Base-by-base conservation (phyloP, 1,140 invertebrate species). In the Drosophila asahinai region DNA sequence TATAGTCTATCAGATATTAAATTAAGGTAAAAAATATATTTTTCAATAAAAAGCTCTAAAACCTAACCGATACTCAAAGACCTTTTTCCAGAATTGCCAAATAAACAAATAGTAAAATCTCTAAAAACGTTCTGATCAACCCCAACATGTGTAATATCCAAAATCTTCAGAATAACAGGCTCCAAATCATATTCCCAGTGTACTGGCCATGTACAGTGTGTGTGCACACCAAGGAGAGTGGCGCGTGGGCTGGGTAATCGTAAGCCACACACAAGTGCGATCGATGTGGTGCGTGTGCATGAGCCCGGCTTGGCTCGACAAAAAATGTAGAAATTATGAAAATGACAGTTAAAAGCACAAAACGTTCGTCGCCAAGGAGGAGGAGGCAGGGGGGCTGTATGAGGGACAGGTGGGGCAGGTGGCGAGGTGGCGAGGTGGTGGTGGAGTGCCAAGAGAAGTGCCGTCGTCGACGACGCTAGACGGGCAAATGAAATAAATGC, bases 291-390 rank as follows among this genome's bases (percentile, higher is more conserved):
- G 77, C 66, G 76, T 79, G 60, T 67, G 80, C 74, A 58, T 77
- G 55, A 57, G 75, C 63, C 36, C 40, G 22, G 43, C 64, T 49
- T 51, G 55, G 45, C 63, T 65, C 63, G 27, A 54, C 63, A 63
- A 81, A 70, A 72, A 62, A 83, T 87, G 84, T 87, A 87, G 83
- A 87, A 87, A 87, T 87, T 89, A 87, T 87, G 77, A 87, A 87
- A 87, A 87, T 87, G 83, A 87, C 83, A 87, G 84, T 87, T 87
- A 87, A 87, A 87, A 74, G 83, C 80, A 87, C 83, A 86, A 83
- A 86, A 87, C 77, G 67, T 57, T 67, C 61, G 43, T 57, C 47
- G 66, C 30, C 17, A 6, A 12, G 48, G 27, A n/a, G 36, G 11
- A 33, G 19, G 17, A 47, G 22, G 55, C 42, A 12, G 8, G 30